A percentile compares a stretch with the other conserved stretches of the same genome.
Evolutionary conservation across 2,797 vertebrate genomes (phyloP).

Genomic region (Oryzias dopingdopingensis): DNA sequence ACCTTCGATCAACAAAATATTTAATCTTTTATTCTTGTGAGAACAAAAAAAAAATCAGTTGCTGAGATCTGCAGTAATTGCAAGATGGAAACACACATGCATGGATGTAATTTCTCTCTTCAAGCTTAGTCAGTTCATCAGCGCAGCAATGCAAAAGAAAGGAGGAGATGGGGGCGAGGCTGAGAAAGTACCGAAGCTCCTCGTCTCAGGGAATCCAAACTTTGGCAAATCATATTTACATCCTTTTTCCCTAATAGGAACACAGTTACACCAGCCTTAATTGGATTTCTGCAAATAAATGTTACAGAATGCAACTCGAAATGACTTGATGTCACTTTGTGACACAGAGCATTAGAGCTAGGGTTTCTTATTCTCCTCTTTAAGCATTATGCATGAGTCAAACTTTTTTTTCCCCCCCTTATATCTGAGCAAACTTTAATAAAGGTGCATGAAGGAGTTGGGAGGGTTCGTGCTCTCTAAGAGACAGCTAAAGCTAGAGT

Average conservation of each 20-base stretch:
- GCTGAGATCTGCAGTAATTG: too few species aligned
- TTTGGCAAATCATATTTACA: neutral
- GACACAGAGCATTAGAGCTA: constrained; percentile 14
- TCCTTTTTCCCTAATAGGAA: neutral
- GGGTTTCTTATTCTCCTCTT: constrained; percentile 10
- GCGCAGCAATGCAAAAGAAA: too few species aligned
- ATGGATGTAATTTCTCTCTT: too few species aligned
- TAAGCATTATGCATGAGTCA: constrained; percentile 36
- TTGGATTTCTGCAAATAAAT: constrained; percentile 1
- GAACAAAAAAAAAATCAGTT: too few species aligned
- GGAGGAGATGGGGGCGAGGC: too few species aligned
- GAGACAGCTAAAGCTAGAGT: constrained; percentile 52
- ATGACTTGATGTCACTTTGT: constrained; percentile 20
- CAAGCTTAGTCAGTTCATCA: too few species aligned
- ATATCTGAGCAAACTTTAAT: constrained; percentile 33
- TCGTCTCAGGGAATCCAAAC: neutral
- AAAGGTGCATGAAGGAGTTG: constrained; percentile 32
- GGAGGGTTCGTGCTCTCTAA: constrained; percentile 36
- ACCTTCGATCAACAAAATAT: too few species aligned
- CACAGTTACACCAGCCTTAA: neutral
- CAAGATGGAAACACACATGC: too few species aligned
- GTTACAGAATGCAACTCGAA: neutral
- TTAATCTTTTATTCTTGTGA: too few species aligned
- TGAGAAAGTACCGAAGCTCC: neutral
- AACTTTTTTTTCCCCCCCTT: constrained; percentile 17